Evolutionary conservation across 2,888 invertebrate genomes (phyloP).

Genomic region (Hirtodrosophila trivittata): DNA sequence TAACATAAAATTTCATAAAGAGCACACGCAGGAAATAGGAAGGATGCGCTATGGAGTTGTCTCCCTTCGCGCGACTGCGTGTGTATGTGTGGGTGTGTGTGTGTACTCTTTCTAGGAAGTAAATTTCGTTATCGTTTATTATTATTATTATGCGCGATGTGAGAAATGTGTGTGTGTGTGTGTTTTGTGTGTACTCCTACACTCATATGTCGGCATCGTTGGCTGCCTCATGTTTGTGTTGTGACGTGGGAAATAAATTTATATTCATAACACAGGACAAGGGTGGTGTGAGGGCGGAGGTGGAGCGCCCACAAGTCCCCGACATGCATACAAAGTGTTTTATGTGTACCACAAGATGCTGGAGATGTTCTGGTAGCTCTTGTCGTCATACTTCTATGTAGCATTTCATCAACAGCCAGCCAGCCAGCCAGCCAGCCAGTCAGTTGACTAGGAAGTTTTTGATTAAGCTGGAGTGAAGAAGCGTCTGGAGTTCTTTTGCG

Average conservation of each 20-base stretch:
- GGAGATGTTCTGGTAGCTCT: constrained; percentile 30
- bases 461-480: constrained; percentile 60
- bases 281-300: constrained; percentile 26
- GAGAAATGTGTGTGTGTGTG: constrained; percentile 67
- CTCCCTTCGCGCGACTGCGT: constrained; percentile 19
- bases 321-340: constrained; percentile 77
- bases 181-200: not conserved
- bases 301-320: constrained; percentile 40
- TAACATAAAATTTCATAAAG: constrained; percentile 67
- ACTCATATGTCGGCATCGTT: constrained; percentile 5
- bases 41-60: constrained; percentile 61
- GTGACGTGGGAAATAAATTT: constrained; percentile 79
- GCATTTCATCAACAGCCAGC: constrained; percentile 59
- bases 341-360: constrained; percentile 66
- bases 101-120: constrained; percentile 59
- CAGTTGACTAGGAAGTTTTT: constrained; percentile 63
- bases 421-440: constrained; percentile 7
- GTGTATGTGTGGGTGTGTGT: not conserved
- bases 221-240: constrained; percentile 58
- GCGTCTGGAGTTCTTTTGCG: constrained; percentile 34
- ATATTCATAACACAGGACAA: constrained; percentile 74
- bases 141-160: constrained; percentile 78
- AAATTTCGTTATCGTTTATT: constrained; percentile 79
- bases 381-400: constrained; percentile 14
- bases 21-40: constrained; percentile 58